Evolutionary conservation across 2,113 vertebrate species (phyloP).

Genomic region (Regulus satrapa): DNA sequence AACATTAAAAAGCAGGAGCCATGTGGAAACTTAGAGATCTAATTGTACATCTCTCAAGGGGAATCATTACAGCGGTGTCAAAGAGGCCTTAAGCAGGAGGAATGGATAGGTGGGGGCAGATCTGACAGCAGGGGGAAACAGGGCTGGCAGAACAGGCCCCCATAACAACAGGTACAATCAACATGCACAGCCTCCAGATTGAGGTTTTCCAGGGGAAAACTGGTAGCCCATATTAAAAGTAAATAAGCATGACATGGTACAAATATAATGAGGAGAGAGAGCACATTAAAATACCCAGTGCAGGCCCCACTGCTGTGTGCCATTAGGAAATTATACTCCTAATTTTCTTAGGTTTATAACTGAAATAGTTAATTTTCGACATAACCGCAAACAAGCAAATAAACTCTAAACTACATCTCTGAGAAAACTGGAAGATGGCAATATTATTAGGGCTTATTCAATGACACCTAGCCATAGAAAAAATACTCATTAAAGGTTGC

Average conservation of each 20-base stretch:
- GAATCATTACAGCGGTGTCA: slow-evolving; percentile 14
- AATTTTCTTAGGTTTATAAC: not conserved
- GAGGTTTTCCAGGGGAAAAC: not conserved
- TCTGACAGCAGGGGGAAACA: not conserved
- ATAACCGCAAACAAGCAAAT: not conserved
- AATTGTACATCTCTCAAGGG: not conserved
- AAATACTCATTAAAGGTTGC: slow-evolving; percentile 67
- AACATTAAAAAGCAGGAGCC: slow-evolving; percentile 19
- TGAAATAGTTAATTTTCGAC: slow-evolving; percentile 8
- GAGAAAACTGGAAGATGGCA: not conserved
- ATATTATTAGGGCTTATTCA: slow-evolving; percentile 50
- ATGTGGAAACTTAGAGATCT: not conserved
- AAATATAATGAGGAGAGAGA: not conserved
- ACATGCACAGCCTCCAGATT: not conserved
- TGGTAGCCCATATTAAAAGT: not conserved
- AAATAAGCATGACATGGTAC: not conserved
- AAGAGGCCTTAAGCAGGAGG: not conserved
- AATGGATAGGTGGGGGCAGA: not conserved
- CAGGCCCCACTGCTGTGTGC: not conserved
- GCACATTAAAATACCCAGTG: not conserved
- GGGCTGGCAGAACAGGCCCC: not conserved
- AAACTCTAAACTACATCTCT: not conserved
- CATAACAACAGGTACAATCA: not conserved
- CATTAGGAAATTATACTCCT: not conserved
- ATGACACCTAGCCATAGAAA: not conserved